A percentile compares a stretch with the other conserved stretches of the same genome.
Conservation (phyloP, 2,888 invertebrate genomes). For the Meteorus cinctellus region DNA sequence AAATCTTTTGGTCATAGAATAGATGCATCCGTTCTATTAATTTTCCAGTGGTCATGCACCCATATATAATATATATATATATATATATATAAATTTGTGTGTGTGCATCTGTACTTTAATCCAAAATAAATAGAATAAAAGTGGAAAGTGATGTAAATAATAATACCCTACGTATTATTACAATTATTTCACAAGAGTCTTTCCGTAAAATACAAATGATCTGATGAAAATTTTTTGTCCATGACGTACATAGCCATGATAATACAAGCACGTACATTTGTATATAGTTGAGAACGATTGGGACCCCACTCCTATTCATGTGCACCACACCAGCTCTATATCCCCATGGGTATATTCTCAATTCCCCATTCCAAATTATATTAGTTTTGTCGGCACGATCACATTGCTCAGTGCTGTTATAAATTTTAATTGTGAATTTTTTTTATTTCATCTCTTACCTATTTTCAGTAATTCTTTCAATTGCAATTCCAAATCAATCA, state of each 20-base stretch:
- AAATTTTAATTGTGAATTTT: constrained; percentile 8
- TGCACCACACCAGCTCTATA: not conserved
- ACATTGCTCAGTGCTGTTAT: constrained; percentile 22
- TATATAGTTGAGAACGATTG: constrained; percentile 1
- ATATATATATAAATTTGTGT: not conserved
- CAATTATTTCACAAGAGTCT: not conserved
- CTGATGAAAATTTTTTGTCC: constrained; percentile 18
- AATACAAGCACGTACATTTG: constrained; percentile 3
- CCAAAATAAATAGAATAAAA: constrained; percentile 9
- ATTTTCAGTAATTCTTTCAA: too few species aligned
- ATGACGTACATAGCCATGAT: constrained; percentile 6
- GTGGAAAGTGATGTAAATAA: not conserved
- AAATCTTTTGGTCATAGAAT: constrained; percentile 8
- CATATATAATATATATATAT: not conserved
- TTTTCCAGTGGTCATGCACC: constrained; percentile 11
- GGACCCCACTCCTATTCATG: constrained; percentile 30
- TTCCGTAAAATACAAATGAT: constrained; percentile 24
- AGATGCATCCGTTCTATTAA: constrained; percentile 21
- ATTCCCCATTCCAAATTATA: constrained; percentile 32
- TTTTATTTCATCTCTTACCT: constrained; percentile 1
- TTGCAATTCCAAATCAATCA: constrained; percentile 4
- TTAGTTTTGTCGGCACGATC: constrained; percentile 30
- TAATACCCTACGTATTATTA: constrained; percentile 2
- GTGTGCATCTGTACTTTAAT: not conserved
- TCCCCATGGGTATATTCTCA: constrained; percentile 21